Percentiles rank a stretch among this genome's conserved stretches.
phyloP scores from a whole-genome alignment of 2,888 invertebrate species.

The Lordiphosa andalusiaca region DNA sequence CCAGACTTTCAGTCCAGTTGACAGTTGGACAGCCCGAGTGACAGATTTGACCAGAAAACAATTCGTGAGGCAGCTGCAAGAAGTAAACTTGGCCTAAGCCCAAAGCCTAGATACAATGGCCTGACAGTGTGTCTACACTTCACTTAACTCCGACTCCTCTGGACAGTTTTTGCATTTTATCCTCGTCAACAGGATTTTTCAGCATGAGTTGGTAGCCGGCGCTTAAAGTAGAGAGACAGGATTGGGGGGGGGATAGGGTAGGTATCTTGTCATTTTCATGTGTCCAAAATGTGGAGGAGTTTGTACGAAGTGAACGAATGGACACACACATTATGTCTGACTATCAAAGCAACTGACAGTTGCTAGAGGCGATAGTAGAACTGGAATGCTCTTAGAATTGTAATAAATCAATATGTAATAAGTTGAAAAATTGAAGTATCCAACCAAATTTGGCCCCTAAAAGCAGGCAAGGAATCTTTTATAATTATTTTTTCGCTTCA shows the following conservation, averaged over 20 bases:
- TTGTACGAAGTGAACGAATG: conserved; percentile 12
- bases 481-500: too few species aligned
- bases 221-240: conserved; percentile 4
- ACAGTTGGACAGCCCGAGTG: conserved; percentile 61
- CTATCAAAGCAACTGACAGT: conserved; percentile 38
- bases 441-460: background rate
- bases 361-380: conserved; percentile 13
- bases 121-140: conserved; percentile 46
- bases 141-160: conserved; percentile 30
- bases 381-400: conserved; percentile 18
- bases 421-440: background rate
- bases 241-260: background rate
- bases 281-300: conserved; percentile 19
- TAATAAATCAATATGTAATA: too few species aligned
- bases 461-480: too few species aligned
- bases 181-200: conserved; percentile 46
- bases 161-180: conserved; percentile 39
- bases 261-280: conserved; percentile 39
- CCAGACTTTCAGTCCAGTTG: conserved; percentile 25
- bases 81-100: conserved; percentile 43
- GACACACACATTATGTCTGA: conserved; percentile 34
- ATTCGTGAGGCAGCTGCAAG: conserved; percentile 53
- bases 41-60: conserved; percentile 66
- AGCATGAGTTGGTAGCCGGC: conserved; percentile 27
- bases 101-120: conserved; percentile 24